A percentile compares a stretch with the other conserved stretches of the same genome.
Evolutionary conservation across 1,140 invertebrate genomes (phyloP).

Genomic region (Nasonia vitripennis): DNA sequence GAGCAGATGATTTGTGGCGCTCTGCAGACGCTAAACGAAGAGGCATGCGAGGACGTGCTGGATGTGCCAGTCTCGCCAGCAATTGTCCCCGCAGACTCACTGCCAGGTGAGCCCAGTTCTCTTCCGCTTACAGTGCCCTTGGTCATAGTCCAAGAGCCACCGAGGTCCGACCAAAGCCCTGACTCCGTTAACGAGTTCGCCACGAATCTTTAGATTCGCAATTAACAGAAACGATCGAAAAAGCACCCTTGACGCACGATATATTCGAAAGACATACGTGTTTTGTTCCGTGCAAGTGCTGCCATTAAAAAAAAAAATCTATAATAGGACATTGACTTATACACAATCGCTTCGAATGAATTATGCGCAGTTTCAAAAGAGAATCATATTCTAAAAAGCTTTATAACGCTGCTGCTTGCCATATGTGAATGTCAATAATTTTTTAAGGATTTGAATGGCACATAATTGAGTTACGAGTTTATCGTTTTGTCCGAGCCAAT

Average conservation of each 20-base stretch:
- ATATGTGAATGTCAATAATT: background rate
- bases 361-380: background rate
- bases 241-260: background rate
- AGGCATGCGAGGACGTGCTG: slow-evolving; percentile 91
- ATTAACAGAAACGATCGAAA: background rate
- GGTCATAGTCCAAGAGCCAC: slow-evolving; percentile 73
- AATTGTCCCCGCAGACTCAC: slow-evolving; percentile 66
- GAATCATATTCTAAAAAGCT: background rate
- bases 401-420: background rate
- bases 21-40: slow-evolving; percentile 92
- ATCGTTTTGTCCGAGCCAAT: background rate
- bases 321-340: slow-evolving; percentile 6
- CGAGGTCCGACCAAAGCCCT: slow-evolving; percentile 69
- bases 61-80: slow-evolving; percentile 73
- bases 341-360: background rate
- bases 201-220: slow-evolving; percentile 26
- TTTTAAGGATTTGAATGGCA: background rate
- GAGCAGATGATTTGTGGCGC: slow-evolving; percentile 96
- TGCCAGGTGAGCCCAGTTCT: slow-evolving; percentile 71
- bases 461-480: background rate
- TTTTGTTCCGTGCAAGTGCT: background rate
- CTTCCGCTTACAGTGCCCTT: slow-evolving; percentile 72
- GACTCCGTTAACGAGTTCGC: slow-evolving; percentile 60
- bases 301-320: background rate
- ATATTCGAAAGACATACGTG: too few species aligned